Evolutionary conservation across 2,888 invertebrate species (phyloP), one percentile per base, ranked within the genome.

Genomic region (Teleogryllus oceanicus): DNA sequence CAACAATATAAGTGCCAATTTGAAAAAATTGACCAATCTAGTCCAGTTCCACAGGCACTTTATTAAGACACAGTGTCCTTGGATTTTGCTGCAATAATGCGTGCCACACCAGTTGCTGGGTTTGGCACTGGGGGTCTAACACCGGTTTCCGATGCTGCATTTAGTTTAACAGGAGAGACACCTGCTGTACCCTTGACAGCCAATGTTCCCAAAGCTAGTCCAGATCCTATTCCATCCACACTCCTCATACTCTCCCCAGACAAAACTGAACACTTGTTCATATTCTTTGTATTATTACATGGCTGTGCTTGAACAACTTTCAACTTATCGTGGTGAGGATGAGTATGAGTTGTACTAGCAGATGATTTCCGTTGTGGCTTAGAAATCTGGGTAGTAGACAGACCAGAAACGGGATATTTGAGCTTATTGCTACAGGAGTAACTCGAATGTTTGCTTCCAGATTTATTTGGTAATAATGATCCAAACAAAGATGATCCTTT

Each of bases 351-450:
- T 75, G 83, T 83, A 75, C 83, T 81, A 37, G 83, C 80, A 13
- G 83, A 81, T 76, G 81, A 81, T 78, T 91, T 92, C 78, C 91
- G 89, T 75, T 88, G 87, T 21, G 90, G 88, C 84, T 92, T 92
- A 62, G 88, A 87, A 80, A 90, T 89, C 83, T 90, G 89, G 75
- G 89, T 89, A 79, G 89, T 90, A 80, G 90, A 90, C 83, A 92
- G 87, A 83, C 92, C 92, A 84, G 92, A 91, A 82, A 91, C 91
- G 83, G 92, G 91, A 87, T 92, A 92, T 86, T 92, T 93, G 83
- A 89, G 88, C 85, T 90, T 91, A 78, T 80, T 81, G 75, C 78
- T 78, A 50, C 80, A 78, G 84, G 87, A 87, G 85, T 87, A 86
- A 84, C 88, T 88, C 84, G 85, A 87, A 77, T 81, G 81, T 51